A percentile compares a stretch with the other conserved stretches of the same genome.
phyloP scores from a whole-genome alignment of 2,888 invertebrate species.

The Adelognathus sp. region DNA sequence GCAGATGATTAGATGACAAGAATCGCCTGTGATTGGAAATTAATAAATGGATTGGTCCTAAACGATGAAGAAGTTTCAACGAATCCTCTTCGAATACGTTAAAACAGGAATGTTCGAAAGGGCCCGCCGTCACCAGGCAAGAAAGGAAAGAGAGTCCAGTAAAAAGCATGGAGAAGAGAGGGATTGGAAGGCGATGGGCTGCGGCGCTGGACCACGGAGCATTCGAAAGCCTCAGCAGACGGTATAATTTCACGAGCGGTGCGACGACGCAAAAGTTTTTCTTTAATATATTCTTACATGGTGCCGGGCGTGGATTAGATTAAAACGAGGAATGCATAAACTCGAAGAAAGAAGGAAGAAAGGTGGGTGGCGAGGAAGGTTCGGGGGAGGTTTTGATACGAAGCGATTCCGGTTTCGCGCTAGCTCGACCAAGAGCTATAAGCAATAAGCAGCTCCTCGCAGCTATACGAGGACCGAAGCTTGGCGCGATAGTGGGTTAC shows the following conservation, averaged over 20 bases:
- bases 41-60: constrained; percentile 71
- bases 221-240: constrained; percentile 61
- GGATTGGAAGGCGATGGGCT: constrained; percentile 46
- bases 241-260: constrained; percentile 76
- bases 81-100: constrained; percentile 64
- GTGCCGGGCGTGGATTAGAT: constrained; percentile 79
- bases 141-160: not conserved
- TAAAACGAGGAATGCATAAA: constrained; percentile 79
- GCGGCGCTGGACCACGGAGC: constrained; percentile 33
- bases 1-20: no score
- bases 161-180: constrained; percentile 42
- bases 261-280: constrained; percentile 74
- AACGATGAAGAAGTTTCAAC: constrained; percentile 31
- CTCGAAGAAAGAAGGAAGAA: constrained; percentile 50
- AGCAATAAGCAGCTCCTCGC: constrained; percentile 59
- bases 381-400: constrained; percentile 34
- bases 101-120: constrained; percentile 36
- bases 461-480: constrained; percentile 28
- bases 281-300: constrained; percentile 81
- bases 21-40: no score
- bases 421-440: constrained; percentile 51
- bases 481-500: constrained; percentile 24
- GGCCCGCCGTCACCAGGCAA: not conserved
- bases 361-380: constrained; percentile 24
- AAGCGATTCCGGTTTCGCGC: constrained; percentile 27